A percentile compares a stretch with the other conserved stretches of the same genome.
Conservation (phyloP, 2,888 invertebrate species). For the Rhagonycha lutea region DNA sequence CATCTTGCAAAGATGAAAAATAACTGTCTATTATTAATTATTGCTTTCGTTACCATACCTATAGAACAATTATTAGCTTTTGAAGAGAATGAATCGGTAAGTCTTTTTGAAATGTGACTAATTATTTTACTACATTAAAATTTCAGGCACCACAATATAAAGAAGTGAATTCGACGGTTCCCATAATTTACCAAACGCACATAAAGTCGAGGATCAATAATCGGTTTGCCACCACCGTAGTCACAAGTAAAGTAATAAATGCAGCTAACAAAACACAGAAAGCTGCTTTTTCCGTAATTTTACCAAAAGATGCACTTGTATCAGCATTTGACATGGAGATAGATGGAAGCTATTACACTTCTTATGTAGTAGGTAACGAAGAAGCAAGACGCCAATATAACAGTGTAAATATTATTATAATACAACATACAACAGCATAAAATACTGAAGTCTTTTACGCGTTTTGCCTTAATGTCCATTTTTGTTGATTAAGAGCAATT, state of each 20-base stretch:
- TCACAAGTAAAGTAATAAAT: conserved; percentile 68
- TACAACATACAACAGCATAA: not conserved
- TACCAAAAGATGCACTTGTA: conserved; percentile 73
- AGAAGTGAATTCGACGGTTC: conserved; percentile 20
- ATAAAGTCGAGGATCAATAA: conserved; percentile 65
- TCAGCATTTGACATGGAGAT: conserved; percentile 71
- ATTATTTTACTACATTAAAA: not conserved
- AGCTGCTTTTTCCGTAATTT: conserved; percentile 65
- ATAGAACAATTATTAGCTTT: too few species aligned
- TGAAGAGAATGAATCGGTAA: too few species aligned
- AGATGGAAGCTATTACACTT: conserved; percentile 65
- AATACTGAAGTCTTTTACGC: too few species aligned
- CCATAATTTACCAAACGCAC: conserved; percentile 63
- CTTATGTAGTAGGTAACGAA: conserved; percentile 67
- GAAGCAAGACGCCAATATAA: conserved; percentile 61
- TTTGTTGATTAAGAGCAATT: too few species aligned
- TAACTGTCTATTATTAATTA: too few species aligned
- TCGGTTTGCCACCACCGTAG: conserved; percentile 69
- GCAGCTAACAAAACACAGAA: conserved; percentile 63
- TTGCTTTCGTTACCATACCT: too few species aligned
- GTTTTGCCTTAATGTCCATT: too few species aligned
- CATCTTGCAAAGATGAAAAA: too few species aligned
- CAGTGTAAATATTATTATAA: conserved; percentile 31
- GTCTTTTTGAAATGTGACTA: too few species aligned
- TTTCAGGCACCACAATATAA: not conserved